Percentiles rank a stretch among this genome's conserved stretches.
Evolutionary conservation across 2,113 vertebrate genomes (phyloP).

Genomic region (Pongo abelii): DNA sequence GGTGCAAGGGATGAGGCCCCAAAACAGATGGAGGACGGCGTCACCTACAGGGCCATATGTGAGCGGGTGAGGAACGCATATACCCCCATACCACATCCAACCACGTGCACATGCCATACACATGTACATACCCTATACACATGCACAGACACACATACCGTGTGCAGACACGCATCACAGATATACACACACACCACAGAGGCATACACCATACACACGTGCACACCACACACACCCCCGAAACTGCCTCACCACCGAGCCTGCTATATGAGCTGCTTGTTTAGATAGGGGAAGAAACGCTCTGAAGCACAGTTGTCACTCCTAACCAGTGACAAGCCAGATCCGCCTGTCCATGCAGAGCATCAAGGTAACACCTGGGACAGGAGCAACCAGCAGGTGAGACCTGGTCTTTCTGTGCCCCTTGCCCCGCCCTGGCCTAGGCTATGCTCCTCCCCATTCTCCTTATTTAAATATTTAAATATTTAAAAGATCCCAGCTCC

Average conservation of each 20-base stretch:
- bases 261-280: not conserved
- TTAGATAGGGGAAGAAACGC: not conserved
- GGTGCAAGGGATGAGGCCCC: not conserved
- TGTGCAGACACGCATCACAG: not conserved
- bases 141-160: not conserved
- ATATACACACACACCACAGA: not conserved
- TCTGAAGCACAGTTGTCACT: not conserved
- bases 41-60: fast-evolving
- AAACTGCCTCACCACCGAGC: not conserved
- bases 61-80: not conserved
- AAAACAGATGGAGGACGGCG: fast-evolving
- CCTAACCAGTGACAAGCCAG: not conserved
- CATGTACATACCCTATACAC: not conserved
- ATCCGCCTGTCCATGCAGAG: not conserved
- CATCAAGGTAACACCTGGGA: fast-evolving
- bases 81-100: not conserved
- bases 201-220: not conserved
- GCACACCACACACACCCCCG: not conserved
- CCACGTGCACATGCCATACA: not conserved
- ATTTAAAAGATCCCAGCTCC: not conserved
- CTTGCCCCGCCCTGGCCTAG: fast-evolving
- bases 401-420: fast-evolving
- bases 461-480: not conserved
- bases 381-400: too few relatives aligned
- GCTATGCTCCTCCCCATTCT: too few relatives aligned